Percentiles rank a stretch among this genome's conserved stretches.
Conservation (phyloP, 2,113 vertebrate genomes). For the Nibea coibor region DNA sequence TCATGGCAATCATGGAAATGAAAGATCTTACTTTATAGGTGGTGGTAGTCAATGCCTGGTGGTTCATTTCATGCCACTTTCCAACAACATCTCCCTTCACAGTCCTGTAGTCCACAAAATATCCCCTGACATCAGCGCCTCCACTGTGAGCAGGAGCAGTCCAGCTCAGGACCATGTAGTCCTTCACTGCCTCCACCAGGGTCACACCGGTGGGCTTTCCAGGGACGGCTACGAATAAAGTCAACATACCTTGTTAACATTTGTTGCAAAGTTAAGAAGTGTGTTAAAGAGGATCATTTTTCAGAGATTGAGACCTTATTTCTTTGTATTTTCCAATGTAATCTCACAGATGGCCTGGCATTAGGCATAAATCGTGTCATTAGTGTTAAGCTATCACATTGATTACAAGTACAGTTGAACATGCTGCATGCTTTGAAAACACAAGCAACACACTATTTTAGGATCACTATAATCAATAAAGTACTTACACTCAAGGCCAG, state of each 20-base stretch:
- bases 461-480: conserved; percentile 28
- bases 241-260: neutral
- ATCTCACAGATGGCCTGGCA: neutral
- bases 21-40: conserved; percentile 89
- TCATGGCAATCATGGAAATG: too few species aligned
- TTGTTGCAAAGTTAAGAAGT: neutral
- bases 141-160: conserved; percentile 86
- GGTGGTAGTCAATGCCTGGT: conserved; percentile 87
- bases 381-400: conserved; percentile 17
- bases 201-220: conserved; percentile 87
- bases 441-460: conserved; percentile 33
- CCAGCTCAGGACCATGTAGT: conserved; percentile 94
- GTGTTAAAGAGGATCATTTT: neutral
- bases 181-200: conserved; percentile 89
- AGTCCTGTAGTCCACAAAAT: conserved; percentile 94
- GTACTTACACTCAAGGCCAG: conserved; percentile 68
- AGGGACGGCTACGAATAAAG: conserved; percentile 85
- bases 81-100: conserved; percentile 86
- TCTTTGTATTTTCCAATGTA: neutral
- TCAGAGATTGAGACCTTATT: neutral
- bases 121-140: conserved; percentile 92
- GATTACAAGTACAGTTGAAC: conserved; percentile 7
- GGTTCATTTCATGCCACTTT: conserved; percentile 94
- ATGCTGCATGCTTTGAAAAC: conserved; percentile 43
- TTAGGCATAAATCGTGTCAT: neutral